Conservation (phyloP, 2,797 vertebrate genomes). For the Sebastes ruberrimus region DNA sequence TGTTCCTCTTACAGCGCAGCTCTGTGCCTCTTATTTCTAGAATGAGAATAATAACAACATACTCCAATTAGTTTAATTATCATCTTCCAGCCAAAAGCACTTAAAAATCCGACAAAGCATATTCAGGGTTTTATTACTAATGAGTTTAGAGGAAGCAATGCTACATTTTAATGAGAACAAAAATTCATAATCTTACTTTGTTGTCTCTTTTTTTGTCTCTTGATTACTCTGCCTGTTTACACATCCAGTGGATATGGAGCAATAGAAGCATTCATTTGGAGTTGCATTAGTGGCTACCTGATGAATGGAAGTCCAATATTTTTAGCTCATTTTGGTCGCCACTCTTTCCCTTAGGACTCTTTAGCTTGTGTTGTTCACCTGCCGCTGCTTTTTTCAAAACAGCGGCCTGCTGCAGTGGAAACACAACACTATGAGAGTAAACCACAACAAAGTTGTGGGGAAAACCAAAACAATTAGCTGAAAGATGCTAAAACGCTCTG, state of each 20-base stretch:
- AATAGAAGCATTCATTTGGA: not conserved
- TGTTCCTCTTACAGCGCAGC: not conserved
- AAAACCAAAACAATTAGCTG: too few relatives aligned
- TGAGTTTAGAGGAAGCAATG: not conserved
- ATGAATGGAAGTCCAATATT: not conserved
- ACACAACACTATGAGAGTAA: too few relatives aligned
- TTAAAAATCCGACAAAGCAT: not conserved
- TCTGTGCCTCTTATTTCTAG: not conserved
- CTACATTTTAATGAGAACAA: not conserved
- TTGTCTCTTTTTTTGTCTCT: too few relatives aligned
- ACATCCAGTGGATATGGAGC: not conserved
- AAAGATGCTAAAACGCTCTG: too few relatives aligned
- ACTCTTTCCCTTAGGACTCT: not conserved
- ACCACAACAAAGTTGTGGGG: too few relatives aligned
- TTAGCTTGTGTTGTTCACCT: not conserved
- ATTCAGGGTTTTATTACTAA: not conserved
- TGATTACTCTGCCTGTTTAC: not conserved
- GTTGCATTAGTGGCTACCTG: not conserved
- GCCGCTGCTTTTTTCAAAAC: not conserved
- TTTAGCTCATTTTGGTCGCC: not conserved
- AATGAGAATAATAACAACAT: not conserved
- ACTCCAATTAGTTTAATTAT: not conserved
- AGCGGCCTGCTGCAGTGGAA: too few relatives aligned
- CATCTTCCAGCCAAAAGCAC: not conserved
- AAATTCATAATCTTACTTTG: not conserved